Evolutionary conservation across 2,113 vertebrate species (phyloP).

Genomic region (Cettia cetti): DNA sequence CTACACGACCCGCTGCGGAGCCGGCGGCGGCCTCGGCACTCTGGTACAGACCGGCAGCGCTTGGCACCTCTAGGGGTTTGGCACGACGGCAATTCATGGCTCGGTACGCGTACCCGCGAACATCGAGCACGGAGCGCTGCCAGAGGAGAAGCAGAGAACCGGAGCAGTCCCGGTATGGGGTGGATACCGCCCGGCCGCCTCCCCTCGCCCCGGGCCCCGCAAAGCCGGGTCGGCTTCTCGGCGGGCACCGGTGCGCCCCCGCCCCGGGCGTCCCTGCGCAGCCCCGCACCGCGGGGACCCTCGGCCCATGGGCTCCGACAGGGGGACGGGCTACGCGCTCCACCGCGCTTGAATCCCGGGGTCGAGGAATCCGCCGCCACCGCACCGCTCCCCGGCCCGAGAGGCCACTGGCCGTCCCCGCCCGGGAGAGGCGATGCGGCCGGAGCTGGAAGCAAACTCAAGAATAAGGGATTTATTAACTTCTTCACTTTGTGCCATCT

Average conservation of each 20-base stretch:
- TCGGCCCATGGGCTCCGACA: neutral
- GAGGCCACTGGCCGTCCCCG: neutral
- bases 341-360: neutral
- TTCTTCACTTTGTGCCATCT: neutral
- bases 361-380: too few relatives aligned
- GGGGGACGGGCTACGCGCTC: too few relatives aligned
- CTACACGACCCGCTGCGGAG: neutral
- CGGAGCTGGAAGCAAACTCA: neutral
- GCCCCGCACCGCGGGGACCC: neutral
- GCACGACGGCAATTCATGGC: neutral
- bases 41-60: neutral
- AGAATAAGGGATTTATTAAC: neutral
- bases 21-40: neutral
- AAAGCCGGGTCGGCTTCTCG: neutral
- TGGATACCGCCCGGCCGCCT: neutral
- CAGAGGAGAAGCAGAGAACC: neutral
- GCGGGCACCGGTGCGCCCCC: neutral
- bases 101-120: accelerated
- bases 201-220: neutral
- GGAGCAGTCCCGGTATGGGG: too few relatives aligned
- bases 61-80: neutral
- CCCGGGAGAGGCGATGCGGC: neutral
- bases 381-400: neutral
- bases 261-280: neutral
- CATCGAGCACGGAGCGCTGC: neutral